A percentile compares a stretch with the other conserved stretches of the same genome.
phyloP scores from a whole-genome alignment of 2,888 invertebrate species.

The Lysandra bellargus region DNA sequence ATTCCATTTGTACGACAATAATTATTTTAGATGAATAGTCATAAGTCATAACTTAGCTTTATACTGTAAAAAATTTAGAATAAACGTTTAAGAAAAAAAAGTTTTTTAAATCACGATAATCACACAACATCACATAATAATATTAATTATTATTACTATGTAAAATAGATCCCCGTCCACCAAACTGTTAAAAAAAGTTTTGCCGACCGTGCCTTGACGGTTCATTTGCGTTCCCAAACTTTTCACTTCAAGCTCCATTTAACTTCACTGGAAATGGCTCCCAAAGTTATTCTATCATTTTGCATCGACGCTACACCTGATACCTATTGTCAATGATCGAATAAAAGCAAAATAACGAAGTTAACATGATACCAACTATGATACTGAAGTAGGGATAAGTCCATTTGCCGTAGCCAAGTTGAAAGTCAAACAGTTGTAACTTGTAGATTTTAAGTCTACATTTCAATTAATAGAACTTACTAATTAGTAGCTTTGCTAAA shows the following conservation, averaged over 20 bases:
- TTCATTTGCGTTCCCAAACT: not conserved
- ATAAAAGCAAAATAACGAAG: constrained; percentile 27
- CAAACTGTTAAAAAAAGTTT: not conserved
- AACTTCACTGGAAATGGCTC: not conserved
- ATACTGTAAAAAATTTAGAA: constrained; percentile 20
- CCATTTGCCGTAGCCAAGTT: not conserved
- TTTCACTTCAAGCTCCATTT: not conserved
- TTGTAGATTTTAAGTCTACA: no score
- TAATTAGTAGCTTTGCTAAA: no score
- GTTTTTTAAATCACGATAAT: no score
- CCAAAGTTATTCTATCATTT: constrained; percentile 15
- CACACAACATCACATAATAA: no score
- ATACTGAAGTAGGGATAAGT: not conserved
- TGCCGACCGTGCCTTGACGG: not conserved
- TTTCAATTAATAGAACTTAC: no score
- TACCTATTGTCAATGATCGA: constrained; percentile 18
- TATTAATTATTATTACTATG: not conserved
- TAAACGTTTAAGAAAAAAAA: constrained; percentile 16
- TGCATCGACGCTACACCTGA: constrained; percentile 1
- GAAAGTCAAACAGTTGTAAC: no score
- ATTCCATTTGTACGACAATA: not conserved
- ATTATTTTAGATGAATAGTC: constrained; percentile 3
- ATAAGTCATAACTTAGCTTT: constrained; percentile 1
- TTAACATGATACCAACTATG: not conserved
- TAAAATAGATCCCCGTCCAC: not conserved